Percentiles rank a stretch among this genome's conserved stretches.
Conservation (phyloP, 2,113 vertebrate genomes). For the Tiliqua scincoides region DNA sequence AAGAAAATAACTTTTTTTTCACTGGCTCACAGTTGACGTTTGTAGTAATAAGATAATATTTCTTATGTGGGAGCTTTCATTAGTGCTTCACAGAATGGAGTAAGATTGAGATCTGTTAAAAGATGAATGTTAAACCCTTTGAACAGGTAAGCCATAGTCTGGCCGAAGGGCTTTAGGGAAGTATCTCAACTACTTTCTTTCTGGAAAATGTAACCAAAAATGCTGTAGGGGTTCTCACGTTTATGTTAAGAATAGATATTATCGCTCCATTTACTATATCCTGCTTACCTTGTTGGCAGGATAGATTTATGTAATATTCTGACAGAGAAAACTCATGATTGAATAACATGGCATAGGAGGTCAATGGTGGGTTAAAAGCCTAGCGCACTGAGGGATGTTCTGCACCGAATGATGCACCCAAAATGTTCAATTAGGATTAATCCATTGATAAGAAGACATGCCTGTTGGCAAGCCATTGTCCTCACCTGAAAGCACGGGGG, state of each 20-base stretch:
- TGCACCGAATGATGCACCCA: background rate
- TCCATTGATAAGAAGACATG: background rate
- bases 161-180: background rate
- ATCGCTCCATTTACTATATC: background rate
- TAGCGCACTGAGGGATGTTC: background rate
- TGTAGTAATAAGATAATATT: slow-evolving; percentile 55
- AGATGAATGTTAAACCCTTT: background rate
- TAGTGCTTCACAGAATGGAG: slow-evolving; percentile 48
- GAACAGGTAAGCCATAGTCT: background rate
- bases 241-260: background rate
- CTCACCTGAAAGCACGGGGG: background rate
- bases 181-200: background rate
- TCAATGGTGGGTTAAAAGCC: background rate
- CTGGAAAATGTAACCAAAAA: background rate
- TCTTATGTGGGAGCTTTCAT: slow-evolving; percentile 30
- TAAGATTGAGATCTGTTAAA: slow-evolving; percentile 42
- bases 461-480: background rate
- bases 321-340: background rate
- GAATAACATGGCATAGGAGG: background rate
- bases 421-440: background rate
- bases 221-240: background rate
- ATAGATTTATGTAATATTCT: background rate
- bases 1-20: slow-evolving; percentile 36
- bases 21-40: slow-evolving; percentile 56
- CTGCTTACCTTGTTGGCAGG: background rate